Evolutionary conservation across 2,888 invertebrate species (phyloP).

Genomic region (Luperina testacea): DNA sequence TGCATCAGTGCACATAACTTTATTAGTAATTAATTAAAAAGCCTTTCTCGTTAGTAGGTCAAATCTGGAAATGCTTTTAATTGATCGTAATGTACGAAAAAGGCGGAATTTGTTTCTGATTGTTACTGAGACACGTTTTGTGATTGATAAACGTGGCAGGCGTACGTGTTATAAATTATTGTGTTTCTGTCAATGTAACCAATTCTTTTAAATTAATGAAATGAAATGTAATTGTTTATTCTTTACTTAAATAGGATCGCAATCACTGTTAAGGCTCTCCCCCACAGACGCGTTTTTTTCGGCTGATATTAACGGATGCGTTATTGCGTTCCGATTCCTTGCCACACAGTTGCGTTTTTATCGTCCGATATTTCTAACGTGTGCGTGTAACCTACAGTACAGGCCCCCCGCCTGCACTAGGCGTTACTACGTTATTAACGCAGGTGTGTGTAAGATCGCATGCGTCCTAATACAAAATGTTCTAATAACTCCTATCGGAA

Average conservation of each 20-base stretch:
- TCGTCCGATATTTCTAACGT: too few relatives aligned
- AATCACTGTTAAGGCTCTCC: not conserved
- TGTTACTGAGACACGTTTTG: constrained; percentile 6
- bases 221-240: not conserved
- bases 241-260: not conserved
- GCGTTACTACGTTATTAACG: too few relatives aligned
- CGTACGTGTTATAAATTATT: not conserved
- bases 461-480: too few relatives aligned
- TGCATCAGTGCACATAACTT: constrained; percentile 50
- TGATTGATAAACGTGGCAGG: not conserved
- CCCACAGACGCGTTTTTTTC: not conserved
- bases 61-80: constrained; percentile 40
- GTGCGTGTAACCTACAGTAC: too few relatives aligned
- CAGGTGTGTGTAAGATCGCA: too few relatives aligned
- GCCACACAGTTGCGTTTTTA: not conserved
- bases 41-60: constrained; percentile 41
- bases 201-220: not conserved
- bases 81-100: constrained; percentile 26
- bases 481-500: too few relatives aligned
- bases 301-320: not conserved
- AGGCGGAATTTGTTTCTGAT: constrained; percentile 27
- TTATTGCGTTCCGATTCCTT: not conserved
- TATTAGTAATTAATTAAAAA: constrained; percentile 41
- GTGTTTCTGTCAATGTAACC: not conserved
- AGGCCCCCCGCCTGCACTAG: too few relatives aligned